Base-by-base conservation (phyloP, 2,113 vertebrate genomes). In the Ancistrus triradiatus region DNA sequence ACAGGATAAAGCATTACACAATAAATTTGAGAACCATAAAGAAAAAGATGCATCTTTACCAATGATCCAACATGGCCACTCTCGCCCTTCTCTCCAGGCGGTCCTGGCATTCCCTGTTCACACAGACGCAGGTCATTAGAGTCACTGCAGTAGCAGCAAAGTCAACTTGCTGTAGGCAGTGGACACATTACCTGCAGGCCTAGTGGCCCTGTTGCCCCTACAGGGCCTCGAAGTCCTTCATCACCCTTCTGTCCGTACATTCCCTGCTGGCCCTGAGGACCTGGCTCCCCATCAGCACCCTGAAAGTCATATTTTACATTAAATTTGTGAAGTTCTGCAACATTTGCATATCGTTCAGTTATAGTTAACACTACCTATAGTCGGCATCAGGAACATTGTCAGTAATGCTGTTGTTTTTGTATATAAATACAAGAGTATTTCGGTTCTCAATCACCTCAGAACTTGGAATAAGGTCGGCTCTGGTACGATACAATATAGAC, bases 171-270 rank as follows among this genome's bases (percentile, higher is more conserved):
- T 31, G 27, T 22, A 60, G 57, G 21, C 7, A 4, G 31, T 7
- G 22, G 4, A 31, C 13, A 38, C n/a, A 79, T 43, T 37, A 95
- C 94, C 89, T 97, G 94, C 22, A 93, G 82, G 47, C 94, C 94
- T 11, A 76, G 64, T 25, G 93, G 90, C 2, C 94, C 94, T 0
- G 69, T 75, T 4, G 78, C 46, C 4, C 94, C 93, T 19, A 85
- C 81, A 25, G 90, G 90, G 27, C 94, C 94, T 63, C 89, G 82
- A 0, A 56, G 27, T 53, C 94, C 94, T 62, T 97, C 94, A 24
- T 97, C 92, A 64, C 94, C 94, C 75, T 97, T 97, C 31, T 88
- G 85, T 1, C 94, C 94, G 1, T 88, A 86, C 88, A 95, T 90
- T 13, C 93, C 93, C 64, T 93, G 90, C 72, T 93, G 91, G 44